These are phyloP conservation scores for Yoshiicerus persimilis DNA, from an alignment of 1,140 invertebrate genomes.

Conservation along the genomic window DNA sequence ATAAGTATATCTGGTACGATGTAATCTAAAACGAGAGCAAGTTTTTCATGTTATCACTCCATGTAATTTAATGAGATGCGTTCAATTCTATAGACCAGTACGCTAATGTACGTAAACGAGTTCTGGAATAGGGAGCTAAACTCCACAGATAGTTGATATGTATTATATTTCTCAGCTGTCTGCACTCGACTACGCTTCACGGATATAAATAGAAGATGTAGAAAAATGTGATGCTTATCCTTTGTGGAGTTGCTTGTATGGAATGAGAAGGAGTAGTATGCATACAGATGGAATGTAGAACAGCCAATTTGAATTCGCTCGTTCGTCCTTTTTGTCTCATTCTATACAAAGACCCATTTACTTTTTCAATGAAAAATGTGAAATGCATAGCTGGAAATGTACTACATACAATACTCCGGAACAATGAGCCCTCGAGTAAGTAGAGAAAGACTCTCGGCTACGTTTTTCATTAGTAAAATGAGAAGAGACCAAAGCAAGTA, in stretches of 20 bases:
- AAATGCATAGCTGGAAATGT: not conserved
- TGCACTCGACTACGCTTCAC: not conserved
- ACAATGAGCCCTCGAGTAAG: not conserved
- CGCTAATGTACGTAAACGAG: not conserved
- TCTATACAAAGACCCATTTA: not conserved
- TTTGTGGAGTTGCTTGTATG: not conserved
- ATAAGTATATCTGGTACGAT: not conserved
- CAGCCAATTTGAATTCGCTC: constrained; percentile 4
- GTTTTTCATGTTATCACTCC: not conserved
- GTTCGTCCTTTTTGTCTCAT: not conserved
- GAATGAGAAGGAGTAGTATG: not conserved
- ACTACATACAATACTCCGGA: not conserved
- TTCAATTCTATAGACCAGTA: not conserved
- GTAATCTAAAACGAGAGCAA: not conserved
- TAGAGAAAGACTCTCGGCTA: not conserved
- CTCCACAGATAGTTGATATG: not conserved
- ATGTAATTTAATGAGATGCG: not conserved
- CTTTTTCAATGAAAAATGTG: not conserved
- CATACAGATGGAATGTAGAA: not conserved
- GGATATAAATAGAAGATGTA: not conserved
- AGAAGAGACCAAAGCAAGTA: not conserved
- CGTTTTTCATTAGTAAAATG: constrained; percentile 23
- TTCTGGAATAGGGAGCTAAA: not conserved
- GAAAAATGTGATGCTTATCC: not conserved
- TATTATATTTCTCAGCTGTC: not conserved